Conservation (phyloP, 2,797 vertebrate species). For the Danio tinwini region DNA sequence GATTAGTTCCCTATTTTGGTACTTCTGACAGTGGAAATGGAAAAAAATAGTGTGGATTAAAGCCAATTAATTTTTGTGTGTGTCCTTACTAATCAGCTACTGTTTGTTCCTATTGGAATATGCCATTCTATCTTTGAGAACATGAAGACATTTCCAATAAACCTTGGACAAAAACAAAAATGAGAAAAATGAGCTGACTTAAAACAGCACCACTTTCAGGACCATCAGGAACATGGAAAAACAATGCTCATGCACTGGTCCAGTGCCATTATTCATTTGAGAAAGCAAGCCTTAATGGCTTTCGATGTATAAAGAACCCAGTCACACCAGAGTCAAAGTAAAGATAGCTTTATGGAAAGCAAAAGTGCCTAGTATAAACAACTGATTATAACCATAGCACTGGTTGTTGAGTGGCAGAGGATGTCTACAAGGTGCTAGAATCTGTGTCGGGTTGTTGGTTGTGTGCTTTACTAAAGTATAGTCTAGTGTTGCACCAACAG, state of each 20-base stretch:
- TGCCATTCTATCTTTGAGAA: neutral
- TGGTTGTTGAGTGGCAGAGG: neutral
- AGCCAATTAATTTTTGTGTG: neutral
- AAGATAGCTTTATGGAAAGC: conserved; percentile 21
- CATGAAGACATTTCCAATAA: neutral
- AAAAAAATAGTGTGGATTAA: neutral
- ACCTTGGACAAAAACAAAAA: conserved; percentile 5
- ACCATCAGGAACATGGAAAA: conserved; percentile 14
- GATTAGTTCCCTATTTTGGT: no score
- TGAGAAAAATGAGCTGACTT: conserved; percentile 19
- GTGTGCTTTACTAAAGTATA: neutral
- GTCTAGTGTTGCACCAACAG: neutral
- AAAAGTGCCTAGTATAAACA: neutral
- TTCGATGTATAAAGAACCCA: conserved; percentile 6
- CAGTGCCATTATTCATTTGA: conserved; percentile 23
- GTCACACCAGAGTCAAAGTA: conserved; percentile 24
- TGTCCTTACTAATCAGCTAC: neutral
- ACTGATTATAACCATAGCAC: neutral
- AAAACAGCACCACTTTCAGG: conserved; percentile 20
- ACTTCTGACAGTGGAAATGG: no score
- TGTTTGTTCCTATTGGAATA: neutral
- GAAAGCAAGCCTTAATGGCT: neutral
- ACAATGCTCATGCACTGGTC: conserved; percentile 16
- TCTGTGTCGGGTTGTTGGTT: neutral
- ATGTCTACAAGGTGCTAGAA: conserved; percentile 7